Evolutionary conservation across 1,140 invertebrate genomes (phyloP), one percentile per base, ranked within the genome.

Genomic region (Galleria mellonella): DNA sequence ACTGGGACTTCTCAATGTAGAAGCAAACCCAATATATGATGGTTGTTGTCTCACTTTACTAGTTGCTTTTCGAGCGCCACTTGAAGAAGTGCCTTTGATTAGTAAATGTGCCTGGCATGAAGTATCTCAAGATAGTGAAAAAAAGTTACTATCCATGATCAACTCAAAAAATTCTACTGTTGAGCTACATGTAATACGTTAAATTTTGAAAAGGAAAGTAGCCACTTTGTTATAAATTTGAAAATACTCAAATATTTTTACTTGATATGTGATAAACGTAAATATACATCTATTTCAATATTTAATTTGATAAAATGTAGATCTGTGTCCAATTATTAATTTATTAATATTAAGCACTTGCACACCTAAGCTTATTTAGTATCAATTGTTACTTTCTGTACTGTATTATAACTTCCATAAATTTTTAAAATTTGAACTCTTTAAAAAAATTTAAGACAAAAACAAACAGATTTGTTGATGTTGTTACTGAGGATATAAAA

Each of bases 51-150:
- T 98, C 4, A 94, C 94, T 36, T 67, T 97, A 9, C 82, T 98
- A 1, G 92, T 97, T n/a, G 94, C 94, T 0, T 96, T 97, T 58
- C 88, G 93, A 51, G 88, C 92, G n/a, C 91, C 94, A 4, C 74
- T 97, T 9, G 95, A 96, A 87, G 93, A 96, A 67, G 92, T 95
- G 4, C 90, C 91, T 12, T 89, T 96, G 4, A 93, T 94, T 66
- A 94, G 94, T 46, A 96, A 96, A 76, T 97, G 94, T 78, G 90
- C 92, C 15, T 97, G 96, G 96, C 90, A 95, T 56, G 94, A 96
- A 79, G 68, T 96, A 6, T 88, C 90, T 9, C 88, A 89, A 51
- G 89, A 91, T 6, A 62, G 94, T 12, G 94, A 93, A 31, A 91
- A 93, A 33, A 87, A 84, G 53, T 70, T 97, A n/a, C 75, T 93